Percentiles rank a stretch among this genome's conserved stretches.
phyloP scores from a whole-genome alignment of 2,888 invertebrate species.

The Hemaris fuciformis region DNA sequence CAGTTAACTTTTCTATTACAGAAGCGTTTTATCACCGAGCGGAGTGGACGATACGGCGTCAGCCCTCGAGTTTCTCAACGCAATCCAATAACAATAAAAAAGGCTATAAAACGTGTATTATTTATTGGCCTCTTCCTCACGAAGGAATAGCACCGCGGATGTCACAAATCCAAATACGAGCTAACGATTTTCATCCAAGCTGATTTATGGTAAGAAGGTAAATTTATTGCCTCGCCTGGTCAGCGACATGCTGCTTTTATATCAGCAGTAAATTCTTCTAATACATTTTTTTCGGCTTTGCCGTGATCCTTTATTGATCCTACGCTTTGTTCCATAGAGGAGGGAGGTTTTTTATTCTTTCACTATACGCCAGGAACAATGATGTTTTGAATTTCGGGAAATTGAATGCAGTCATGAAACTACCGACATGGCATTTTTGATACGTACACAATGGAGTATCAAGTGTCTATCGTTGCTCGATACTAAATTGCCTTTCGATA shows the following conservation, averaged over 20 bases:
- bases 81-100: slow-evolving; percentile 76
- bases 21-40: slow-evolving; percentile 49
- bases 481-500: too few species aligned
- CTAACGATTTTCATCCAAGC: slow-evolving; percentile 37
- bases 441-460: too few species aligned
- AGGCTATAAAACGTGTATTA: slow-evolving; percentile 67
- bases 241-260: slow-evolving; percentile 40
- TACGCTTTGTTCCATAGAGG: slow-evolving; percentile 1
- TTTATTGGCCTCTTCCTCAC: slow-evolving; percentile 57
- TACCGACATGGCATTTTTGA: too few species aligned
- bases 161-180: slow-evolving; percentile 40
- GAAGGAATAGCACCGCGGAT: slow-evolving; percentile 42
- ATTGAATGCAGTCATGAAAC: neutral
- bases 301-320: slow-evolving; percentile 24
- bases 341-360: neutral
- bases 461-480: too few species aligned
- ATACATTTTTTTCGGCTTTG: slow-evolving; percentile 20
- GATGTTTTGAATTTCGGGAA: too few species aligned
- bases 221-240: slow-evolving; percentile 46
- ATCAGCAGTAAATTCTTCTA: slow-evolving; percentile 38
- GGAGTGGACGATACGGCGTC: slow-evolving; percentile 48
- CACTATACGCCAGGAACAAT: too few species aligned
- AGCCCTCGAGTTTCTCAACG: slow-evolving; percentile 47
- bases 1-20: slow-evolving; percentile 40
- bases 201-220: slow-evolving; percentile 50